Evolutionary conservation across 2,797 vertebrate genomes (phyloP), one percentile per base, ranked within the genome.

Genomic region (Onychomys torridus): DNA sequence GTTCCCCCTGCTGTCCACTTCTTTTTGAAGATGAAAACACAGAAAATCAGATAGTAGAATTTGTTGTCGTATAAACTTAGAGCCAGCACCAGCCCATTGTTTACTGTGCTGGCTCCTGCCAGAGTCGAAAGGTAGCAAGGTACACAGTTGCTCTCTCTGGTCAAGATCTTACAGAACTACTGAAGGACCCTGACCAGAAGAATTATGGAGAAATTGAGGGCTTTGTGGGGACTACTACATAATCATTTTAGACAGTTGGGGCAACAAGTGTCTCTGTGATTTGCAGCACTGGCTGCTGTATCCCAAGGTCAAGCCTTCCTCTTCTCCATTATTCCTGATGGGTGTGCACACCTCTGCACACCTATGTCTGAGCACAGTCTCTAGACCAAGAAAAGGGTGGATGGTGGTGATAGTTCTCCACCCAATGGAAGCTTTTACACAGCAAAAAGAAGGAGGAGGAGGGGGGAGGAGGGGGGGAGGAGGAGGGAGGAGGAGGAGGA

Each of bases 211-310:
- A 90, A 84, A n/a, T 29, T 25, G 17, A 19, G 1, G 6, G 57
- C 25, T 81, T 10, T 12, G 0, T 4, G 11, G 6, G 37, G 5
- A 19, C n/a, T 46, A 6, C 3, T 3, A 4, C 6, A 23, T 0
- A 65, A 43, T 23, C 16, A 4, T 93, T 92, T 43, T n/a, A 71
- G 79, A 76, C 57, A 57, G 10, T 10, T 75, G 37, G 34, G 85
- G 12, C 78, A 63, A 69, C 11, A 40, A 63, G 32, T 40, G 13
- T 46, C 46, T 10, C 65, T 7, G 21, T 43, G 14, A 32, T 2
- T 12, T 34, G 8, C 32, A 23, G n/a, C 2, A 0, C 0, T 29
- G 55, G n/a, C 34, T 55, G 5, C 32, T 43, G 1, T 37, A n/a
- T 71, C 49, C n/a, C 76, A 65, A 85, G 5, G 76, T 32, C 40